A percentile compares a stretch with the other conserved stretches of the same genome.
Evolutionary conservation across 2,888 invertebrate genomes (phyloP).

Genomic region (Stenchaetothrips biformis): DNA sequence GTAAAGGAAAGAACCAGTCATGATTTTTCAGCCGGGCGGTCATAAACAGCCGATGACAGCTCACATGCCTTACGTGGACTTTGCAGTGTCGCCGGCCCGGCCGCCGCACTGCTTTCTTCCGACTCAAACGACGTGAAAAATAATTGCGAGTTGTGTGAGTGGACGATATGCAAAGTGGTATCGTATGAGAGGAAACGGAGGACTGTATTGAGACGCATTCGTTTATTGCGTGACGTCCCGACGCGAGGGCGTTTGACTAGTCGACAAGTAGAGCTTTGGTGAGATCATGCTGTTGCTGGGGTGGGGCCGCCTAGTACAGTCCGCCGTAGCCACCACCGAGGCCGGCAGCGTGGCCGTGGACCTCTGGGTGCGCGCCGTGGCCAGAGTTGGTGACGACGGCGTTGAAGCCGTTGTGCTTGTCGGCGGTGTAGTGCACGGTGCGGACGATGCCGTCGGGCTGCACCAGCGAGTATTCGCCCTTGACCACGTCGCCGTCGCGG

Average conservation of each 20-base stretch:
- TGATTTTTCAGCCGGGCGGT: not conserved
- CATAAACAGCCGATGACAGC: not conserved
- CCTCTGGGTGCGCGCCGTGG: constrained; percentile 3
- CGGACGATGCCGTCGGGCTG: constrained; percentile 70
- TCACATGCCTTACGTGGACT: not conserved
- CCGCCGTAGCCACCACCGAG: not conserved
- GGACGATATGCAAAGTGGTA: too few species aligned
- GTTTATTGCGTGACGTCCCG: too few species aligned
- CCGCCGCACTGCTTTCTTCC: too few species aligned
- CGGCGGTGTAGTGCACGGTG: constrained; percentile 68
- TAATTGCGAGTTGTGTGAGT: too few species aligned
- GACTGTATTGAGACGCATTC: too few species aligned
- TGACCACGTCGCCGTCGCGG: constrained; percentile 66
- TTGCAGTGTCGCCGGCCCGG: too few species aligned
- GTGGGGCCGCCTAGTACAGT: not conserved
- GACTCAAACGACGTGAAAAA: too few species aligned
- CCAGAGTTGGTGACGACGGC: constrained; percentile 14
- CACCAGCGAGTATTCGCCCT: constrained; percentile 51
- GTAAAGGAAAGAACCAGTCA: not conserved
- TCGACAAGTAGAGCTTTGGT: not conserved
- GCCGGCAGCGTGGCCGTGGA: not conserved
- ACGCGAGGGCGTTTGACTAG: too few species aligned
- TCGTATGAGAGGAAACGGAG: too few species aligned
- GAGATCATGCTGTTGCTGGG: not conserved
- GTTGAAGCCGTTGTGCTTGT: constrained; percentile 67